Base-by-base conservation (phyloP, 1,140 invertebrate species). In the Macrostomum lignano region DNA sequence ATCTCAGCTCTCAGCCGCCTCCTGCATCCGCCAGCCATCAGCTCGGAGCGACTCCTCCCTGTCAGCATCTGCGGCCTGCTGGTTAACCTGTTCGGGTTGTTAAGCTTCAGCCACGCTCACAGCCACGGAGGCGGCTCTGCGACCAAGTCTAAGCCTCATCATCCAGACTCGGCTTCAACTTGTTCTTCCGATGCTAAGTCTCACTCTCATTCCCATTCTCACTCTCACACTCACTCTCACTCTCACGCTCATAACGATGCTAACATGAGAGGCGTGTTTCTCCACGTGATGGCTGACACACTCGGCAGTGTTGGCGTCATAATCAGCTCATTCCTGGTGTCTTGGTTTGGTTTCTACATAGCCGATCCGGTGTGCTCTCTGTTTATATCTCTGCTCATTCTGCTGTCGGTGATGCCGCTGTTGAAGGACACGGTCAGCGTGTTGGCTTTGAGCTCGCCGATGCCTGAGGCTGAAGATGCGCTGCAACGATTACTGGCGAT, bases 41-140 rank as follows among this genome's bases (percentile, higher is more conserved):
- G 57, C 17, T 65, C 65, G 9, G 62, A 65, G 33, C 55, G 55
- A 43, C 42, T 67, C 13, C 40, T 67, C 58, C 61, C 82, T 5
- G 78, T 94, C 1, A 88, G 81, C 6, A 72, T 93, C 0, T 46
- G 84, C 20, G 86, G 84, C 1, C 67, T 94, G 25, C 38, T 91
- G 31, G 84, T 93, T 0, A 94, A 94, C 63, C 56, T 94, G 38
- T 67, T 93, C 23, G 86, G 84, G 33, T 86, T 93, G 39, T 86
- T 84, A 60, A 81, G 76, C 13, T 93, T 94, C 55, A 74, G 75
- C 7, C 73, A 76, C 42, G 67, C 65, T 2, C 69, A 73, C 45
- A 59, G 61, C 1, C 57, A 61, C 42, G 46, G 21, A 17, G 22
- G 26, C 11, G 19, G 10, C 4, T 9, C 20, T 9, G 15, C 11